Percentiles rank a stretch among this genome's conserved stretches.
These are phyloP conservation scores for Diachasmimorpha longicaudata DNA, from an alignment of 1,140 invertebrate genomes.

Conservation along the genomic window DNA sequence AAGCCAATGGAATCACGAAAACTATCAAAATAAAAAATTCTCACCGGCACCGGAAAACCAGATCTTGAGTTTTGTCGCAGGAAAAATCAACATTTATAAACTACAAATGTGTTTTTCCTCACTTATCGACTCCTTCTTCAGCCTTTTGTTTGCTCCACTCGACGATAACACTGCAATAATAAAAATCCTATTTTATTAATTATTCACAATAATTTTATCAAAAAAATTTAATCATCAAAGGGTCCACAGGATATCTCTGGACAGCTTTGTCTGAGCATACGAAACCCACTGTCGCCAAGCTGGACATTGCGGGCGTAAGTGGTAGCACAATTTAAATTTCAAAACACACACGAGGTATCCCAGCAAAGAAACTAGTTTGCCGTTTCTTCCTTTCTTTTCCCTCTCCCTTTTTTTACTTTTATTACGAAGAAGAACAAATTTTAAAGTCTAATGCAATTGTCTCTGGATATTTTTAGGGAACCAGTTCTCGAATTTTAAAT, in stretches of 20 bases:
- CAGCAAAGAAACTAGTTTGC: slow-evolving; percentile 8
- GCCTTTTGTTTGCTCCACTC: too few relatives aligned
- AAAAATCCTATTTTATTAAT: too few relatives aligned
- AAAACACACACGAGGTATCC: background rate
- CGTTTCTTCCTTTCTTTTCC: background rate
- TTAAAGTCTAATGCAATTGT: slow-evolving; percentile 7
- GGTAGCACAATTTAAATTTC: background rate
- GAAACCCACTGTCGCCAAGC: background rate
- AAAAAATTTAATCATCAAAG: too few relatives aligned
- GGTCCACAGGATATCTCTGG: background rate
- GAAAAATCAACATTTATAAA: too few relatives aligned
- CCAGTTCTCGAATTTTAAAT: slow-evolving; percentile 7
- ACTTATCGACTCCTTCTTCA: too few relatives aligned
- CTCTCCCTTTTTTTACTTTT: background rate
- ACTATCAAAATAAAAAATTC: too few relatives aligned
- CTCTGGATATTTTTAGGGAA: background rate
- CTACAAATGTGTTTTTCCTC: too few relatives aligned
- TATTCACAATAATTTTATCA: too few relatives aligned
- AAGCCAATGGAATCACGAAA: too few relatives aligned
- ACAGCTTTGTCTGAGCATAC: background rate
- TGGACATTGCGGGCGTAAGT: background rate
- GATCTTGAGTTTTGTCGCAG: too few relatives aligned
- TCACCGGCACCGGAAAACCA: too few relatives aligned
- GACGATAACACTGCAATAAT: too few relatives aligned
- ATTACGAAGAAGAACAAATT: background rate